A percentile compares a stretch with the other conserved stretches of the same genome.
Conservation (phyloP, 2,888 invertebrate species). For the Pharmacophagus antenor region DNA sequence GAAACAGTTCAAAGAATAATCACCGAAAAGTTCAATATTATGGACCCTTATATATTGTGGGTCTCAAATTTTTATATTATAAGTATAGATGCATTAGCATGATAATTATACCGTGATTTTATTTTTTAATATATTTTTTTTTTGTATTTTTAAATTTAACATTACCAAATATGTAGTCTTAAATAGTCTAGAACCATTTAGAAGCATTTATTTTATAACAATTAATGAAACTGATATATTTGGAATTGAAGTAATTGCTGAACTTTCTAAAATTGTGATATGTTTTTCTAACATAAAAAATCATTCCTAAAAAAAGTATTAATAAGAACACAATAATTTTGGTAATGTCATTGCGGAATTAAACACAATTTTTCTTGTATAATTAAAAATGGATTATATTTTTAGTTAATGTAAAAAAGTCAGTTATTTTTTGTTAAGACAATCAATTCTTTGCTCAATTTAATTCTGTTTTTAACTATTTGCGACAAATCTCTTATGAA, state of each 20-base stretch:
- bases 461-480: neutral
- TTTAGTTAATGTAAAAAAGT: too few species aligned
- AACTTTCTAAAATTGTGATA: constrained; percentile 23
- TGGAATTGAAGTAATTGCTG: constrained; percentile 6
- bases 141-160: constrained; percentile 14
- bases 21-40: neutral
- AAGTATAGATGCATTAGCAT: neutral
- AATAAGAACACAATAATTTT: constrained; percentile 7
- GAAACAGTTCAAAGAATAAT: neutral
- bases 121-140: constrained; percentile 18
- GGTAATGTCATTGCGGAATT: neutral
- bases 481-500: neutral
- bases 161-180: constrained; percentile 27
- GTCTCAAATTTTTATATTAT: neutral
- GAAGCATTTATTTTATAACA: too few species aligned
- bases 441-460: constrained; percentile 15
- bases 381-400: neutral
- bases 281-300: constrained; percentile 5
- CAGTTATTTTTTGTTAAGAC: neutral
- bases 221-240: neutral
- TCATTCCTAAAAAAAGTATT: constrained; percentile 9
- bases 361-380: neutral
- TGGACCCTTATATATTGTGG: neutral
- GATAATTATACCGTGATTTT: constrained; percentile 11
- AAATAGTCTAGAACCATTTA: neutral